Conservation (phyloP, 2,888 invertebrate genomes). For the Tachina fera region DNA sequence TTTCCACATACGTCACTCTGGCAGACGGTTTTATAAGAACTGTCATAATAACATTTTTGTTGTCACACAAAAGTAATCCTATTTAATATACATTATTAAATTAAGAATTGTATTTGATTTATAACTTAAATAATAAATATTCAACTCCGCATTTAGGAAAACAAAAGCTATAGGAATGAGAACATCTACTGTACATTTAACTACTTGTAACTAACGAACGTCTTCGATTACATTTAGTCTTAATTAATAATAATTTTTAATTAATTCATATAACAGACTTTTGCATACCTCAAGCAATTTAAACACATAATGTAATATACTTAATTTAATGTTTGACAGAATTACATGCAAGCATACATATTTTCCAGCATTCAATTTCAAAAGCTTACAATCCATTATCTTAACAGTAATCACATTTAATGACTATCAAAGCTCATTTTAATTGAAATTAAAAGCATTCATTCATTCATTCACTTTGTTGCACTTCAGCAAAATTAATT, state of each 20-base stretch:
- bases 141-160: no score
- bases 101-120: not conserved
- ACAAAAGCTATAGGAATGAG: not conserved
- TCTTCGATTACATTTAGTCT: not conserved
- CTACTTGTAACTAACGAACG: not conserved
- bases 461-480: slow-evolving; percentile 30
- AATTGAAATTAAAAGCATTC: slow-evolving; percentile 60
- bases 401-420: slow-evolving; percentile 41
- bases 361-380: not conserved
- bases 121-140: not conserved
- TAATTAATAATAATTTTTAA: no score
- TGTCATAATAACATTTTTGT: not conserved
- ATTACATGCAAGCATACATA: not conserved
- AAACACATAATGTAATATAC: not conserved
- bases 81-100: not conserved
- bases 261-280: no score
- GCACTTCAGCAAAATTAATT: slow-evolving; percentile 1
- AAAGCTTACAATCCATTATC: slow-evolving; percentile 3
- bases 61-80: not conserved
- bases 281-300: no score
- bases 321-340: not conserved
- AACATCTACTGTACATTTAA: not conserved
- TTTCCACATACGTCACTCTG: slow-evolving; percentile 27
- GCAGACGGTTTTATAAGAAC: slow-evolving; percentile 19
- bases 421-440: slow-evolving; percentile 43